Percentiles rank a stretch among this genome's conserved stretches.
These are phyloP conservation scores for Chunga burmeisteri DNA, from an alignment of 2,113 vertebrate genomes.

Conservation along the genomic window DNA sequence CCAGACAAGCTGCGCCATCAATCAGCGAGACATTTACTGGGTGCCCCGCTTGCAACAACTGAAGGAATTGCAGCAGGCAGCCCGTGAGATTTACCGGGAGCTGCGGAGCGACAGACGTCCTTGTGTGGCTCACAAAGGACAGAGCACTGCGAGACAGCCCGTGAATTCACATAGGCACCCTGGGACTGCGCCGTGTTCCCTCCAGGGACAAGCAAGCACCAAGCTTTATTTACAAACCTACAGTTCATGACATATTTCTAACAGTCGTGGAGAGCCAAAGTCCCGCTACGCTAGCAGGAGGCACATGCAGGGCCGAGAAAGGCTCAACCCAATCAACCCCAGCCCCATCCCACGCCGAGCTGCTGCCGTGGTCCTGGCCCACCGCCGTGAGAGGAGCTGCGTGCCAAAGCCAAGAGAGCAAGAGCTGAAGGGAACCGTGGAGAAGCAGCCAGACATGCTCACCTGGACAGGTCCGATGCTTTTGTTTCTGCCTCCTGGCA, in stretches of 20 bases:
- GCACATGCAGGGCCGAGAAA: fast-evolving
- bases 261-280: neutral
- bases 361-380: fast-evolving
- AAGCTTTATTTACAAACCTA: fast-evolving
- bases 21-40: constrained; percentile 61
- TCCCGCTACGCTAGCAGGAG: neutral
- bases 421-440: neutral
- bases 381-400: too few species aligned
- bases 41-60: neutral
- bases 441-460: neutral
- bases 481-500: constrained; percentile 98
- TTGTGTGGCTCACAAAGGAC: neutral
- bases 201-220: neutral
- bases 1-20: constrained; percentile 45
- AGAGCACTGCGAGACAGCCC: neutral
- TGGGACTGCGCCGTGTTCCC: fast-evolving
- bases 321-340: neutral
- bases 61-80: constrained; percentile 12
- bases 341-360: fast-evolving
- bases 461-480: constrained; percentile 99
- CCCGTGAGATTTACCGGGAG: constrained; percentile 21
- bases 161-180: neutral
- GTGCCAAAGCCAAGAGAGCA: neutral
- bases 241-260: fast-evolving
- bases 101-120: neutral